Base-by-base conservation (phyloP, 1,140 invertebrate genomes). In the Solenopsis fugax region DNA sequence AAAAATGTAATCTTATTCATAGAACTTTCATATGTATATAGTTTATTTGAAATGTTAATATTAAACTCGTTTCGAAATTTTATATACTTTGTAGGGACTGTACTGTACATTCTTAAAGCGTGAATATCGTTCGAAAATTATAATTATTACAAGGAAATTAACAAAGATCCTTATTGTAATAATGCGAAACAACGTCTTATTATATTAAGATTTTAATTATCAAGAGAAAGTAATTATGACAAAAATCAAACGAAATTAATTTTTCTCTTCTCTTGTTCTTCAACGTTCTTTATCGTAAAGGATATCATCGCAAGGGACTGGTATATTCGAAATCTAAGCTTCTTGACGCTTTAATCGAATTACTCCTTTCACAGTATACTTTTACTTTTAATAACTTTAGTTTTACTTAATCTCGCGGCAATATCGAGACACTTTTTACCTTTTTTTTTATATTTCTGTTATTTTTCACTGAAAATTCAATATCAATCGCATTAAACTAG, bases 401-500 rank as follows among this genome's bases (percentile, higher is more conserved):
- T 54, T 80, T 52, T 18, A 52, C 13, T n/a, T 80, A 54, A 54
- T 69, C 13, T 37, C 48, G 45, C 45, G 29, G 10, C 54, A 24
- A n/a, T 77, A 48, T 7, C 34, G n/a, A 80, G 41, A 80, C 54
- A 52, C 1, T 41, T 69, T 67, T 69, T 41, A 80, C n/a, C 3
- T 12, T 65, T 54, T 67, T 80, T 69, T 37, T 24, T 9, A 1
- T 18, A n/a, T 0, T 80, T 29, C 29, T 52, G 13, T 54, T 81
- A 67, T 69, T 67, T 41, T n/a, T 69, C 29, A 4, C n/a, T 69
- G 29, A 37, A 77, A 52, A 81, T 71, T 69, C 1, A 41, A 56
- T 12, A 37, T 54, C 21, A 41, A 24, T 50, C 16, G 10, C 9
- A 76, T 80, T 37, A 37, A 29, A 69, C 16, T n/a, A 9, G 29